A percentile compares a stretch with the other conserved stretches of the same genome.
Conservation (phyloP, 2,113 vertebrate species). For the Colistium nudipinnis region DNA sequence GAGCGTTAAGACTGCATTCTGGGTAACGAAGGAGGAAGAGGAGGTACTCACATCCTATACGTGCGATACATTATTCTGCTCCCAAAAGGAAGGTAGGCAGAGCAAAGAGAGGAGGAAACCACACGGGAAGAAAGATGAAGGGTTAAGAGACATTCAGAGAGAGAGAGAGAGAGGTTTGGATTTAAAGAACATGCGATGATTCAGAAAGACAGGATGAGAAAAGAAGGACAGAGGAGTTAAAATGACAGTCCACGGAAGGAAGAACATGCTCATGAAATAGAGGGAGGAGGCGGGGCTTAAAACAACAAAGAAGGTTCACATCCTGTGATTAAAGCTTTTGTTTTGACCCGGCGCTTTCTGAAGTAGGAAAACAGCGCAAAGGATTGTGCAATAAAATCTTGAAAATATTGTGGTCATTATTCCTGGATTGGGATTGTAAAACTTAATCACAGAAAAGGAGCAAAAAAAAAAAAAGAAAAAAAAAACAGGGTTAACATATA, state of each 20-base stretch:
- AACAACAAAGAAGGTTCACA: not conserved
- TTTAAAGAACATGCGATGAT: slow-evolving; percentile 44
- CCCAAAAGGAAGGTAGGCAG: slow-evolving; percentile 93
- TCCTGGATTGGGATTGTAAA: too few species aligned
- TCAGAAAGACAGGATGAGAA: slow-evolving; percentile 6
- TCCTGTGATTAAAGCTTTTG: not conserved
- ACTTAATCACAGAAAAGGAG: too few species aligned
- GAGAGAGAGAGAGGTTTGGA: not conserved
- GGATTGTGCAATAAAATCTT: too few species aligned
- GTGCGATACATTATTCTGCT: slow-evolving; percentile 99
- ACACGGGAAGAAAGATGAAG: slow-evolving; percentile 82
- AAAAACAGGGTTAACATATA: too few species aligned
- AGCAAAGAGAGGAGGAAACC: slow-evolving; percentile 73
- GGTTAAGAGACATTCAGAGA: slow-evolving; percentile 55
- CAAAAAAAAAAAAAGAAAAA: too few species aligned
- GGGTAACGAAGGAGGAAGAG: slow-evolving; percentile 28
- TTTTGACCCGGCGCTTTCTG: not conserved
- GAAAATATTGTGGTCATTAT: too few species aligned
- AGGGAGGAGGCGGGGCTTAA: too few species aligned
- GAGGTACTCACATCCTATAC: slow-evolving; percentile 99
- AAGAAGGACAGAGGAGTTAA: slow-evolving; percentile 28
- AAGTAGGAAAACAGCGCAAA: too few species aligned
- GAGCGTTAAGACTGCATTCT: slow-evolving; percentile 10
- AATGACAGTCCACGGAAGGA: not conserved
- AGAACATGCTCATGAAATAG: slow-evolving; percentile 15